A percentile compares a stretch with the other conserved stretches of the same genome.
These are phyloP conservation scores for Enteromius unitaeniatus DNA, from an alignment of 2,797 vertebrate genomes.

Conservation along the genomic window DNA sequence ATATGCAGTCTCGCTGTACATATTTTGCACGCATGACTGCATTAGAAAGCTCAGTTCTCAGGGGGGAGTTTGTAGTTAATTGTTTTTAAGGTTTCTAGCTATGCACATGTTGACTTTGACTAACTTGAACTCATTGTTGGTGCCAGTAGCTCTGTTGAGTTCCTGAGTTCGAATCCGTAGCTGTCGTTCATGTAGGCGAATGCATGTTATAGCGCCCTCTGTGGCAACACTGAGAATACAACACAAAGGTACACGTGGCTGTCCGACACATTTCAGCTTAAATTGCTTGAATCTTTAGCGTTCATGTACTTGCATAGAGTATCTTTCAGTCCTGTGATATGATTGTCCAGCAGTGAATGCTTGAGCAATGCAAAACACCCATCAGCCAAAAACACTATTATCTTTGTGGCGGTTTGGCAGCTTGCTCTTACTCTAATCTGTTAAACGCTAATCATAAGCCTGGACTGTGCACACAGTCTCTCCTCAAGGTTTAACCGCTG, in stretches of 20 bases:
- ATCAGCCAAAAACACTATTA: neutral
- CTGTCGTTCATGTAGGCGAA: too few species aligned
- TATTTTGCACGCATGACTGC: neutral
- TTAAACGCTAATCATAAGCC: neutral
- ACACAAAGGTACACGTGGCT: neutral
- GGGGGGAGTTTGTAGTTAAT: too few species aligned
- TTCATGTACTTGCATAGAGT: neutral
- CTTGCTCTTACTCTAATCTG: neutral
- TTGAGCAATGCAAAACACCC: neutral
- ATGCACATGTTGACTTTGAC: neutral
- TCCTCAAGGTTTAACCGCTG: neutral
- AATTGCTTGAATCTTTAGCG: neutral
- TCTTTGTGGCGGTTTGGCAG: neutral
- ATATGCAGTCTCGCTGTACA: neutral
- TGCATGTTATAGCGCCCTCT: neutral
- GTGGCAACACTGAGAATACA: neutral
- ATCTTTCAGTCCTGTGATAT: constrained; percentile 23
- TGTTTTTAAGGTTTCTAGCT: constrained; percentile 10
- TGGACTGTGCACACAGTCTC: neutral
- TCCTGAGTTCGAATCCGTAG: too few species aligned
- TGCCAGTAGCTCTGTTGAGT: too few species aligned
- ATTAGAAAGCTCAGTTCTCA: constrained; percentile 9
- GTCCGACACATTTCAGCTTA: neutral
- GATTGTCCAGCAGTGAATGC: constrained; percentile 2
- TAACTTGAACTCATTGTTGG: neutral